Evolutionary conservation across 2,888 invertebrate species (phyloP).

Genomic region (Abscondita cerata): DNA sequence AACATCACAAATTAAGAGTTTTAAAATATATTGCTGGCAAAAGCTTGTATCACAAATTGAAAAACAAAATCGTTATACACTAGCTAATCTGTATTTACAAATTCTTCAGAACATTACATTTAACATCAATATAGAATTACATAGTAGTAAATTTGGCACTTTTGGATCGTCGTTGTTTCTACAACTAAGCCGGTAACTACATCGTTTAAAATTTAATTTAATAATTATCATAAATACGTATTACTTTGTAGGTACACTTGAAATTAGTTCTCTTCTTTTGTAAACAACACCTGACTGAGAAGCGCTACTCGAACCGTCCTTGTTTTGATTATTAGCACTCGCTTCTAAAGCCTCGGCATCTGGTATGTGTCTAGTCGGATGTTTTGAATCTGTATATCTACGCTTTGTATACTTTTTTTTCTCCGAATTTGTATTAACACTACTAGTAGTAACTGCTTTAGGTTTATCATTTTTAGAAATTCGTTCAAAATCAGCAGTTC

Average conservation of each 20-base stretch:
- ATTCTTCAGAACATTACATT: conserved; percentile 25
- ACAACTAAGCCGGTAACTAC: background rate
- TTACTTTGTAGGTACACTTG: conserved; percentile 68
- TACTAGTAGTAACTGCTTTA: conserved; percentile 54
- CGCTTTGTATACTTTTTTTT: conserved; percentile 68
- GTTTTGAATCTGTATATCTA: conserved; percentile 67
- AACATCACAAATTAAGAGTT: background rate
- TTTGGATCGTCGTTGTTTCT: conserved; percentile 13
- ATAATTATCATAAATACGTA: conserved; percentile 6
- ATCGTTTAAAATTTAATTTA: background rate
- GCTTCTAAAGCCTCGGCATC: conserved; percentile 61
- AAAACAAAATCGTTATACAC: conserved; percentile 10
- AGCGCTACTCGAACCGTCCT: conserved; percentile 41
- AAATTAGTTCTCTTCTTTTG: conserved; percentile 82
- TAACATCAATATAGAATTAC: conserved; percentile 22
- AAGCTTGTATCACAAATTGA: conserved; percentile 5
- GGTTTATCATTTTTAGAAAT: conserved; percentile 61
- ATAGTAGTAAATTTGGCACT: conserved; percentile 17
- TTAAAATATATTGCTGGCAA: conserved; percentile 6
- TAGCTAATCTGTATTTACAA: conserved; percentile 29
- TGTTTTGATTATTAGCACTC: conserved; percentile 19
- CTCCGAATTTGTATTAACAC: conserved; percentile 53
- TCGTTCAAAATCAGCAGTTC: conserved; percentile 72
- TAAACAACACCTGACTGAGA: conserved; percentile 64
- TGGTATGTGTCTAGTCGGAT: conserved; percentile 65